A percentile compares a stretch with the other conserved stretches of the same genome.
These are phyloP conservation scores for Pachypsylla venusta DNA, from an alignment of 1,140 invertebrate genomes.

Conservation along the genomic window DNA sequence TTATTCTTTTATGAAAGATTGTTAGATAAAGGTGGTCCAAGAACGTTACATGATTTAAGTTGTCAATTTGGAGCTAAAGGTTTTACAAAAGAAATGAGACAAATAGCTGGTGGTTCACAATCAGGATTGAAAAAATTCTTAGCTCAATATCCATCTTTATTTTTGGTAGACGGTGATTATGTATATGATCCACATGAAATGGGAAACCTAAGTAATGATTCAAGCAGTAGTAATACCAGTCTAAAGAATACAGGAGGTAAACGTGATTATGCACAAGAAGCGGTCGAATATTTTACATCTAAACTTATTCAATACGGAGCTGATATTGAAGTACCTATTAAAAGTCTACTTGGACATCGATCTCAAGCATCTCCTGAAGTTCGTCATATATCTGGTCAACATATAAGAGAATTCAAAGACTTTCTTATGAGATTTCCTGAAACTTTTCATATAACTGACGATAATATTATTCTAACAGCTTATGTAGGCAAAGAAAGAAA, in stretches of 20 bases:
- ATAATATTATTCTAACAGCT: conserved; percentile 57
- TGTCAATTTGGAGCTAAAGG: conserved; percentile 93
- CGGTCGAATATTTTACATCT: conserved; percentile 85
- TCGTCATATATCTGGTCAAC: conserved; percentile 83
- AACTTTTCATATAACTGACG: conserved; percentile 75
- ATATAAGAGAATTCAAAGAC: conserved; percentile 85
- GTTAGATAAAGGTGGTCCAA: conserved; percentile 81
- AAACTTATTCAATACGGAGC: conserved; percentile 79
- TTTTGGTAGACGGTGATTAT: conserved; percentile 79
- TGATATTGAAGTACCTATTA: conserved; percentile 81
- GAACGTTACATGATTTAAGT: conserved; percentile 87
- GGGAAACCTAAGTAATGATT: conserved; percentile 31
- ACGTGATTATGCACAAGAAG: conserved; percentile 78
- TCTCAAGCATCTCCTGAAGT: conserved; percentile 91
- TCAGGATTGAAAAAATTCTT: conserved; percentile 85
- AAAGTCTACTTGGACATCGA: conserved; percentile 78
- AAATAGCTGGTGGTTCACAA: conserved; percentile 87
- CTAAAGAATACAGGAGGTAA: conserved; percentile 32
- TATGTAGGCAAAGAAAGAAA: conserved; percentile 40
- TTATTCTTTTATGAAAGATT: conserved; percentile 91
- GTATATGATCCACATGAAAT: conserved; percentile 44
- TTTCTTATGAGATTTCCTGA: conserved; percentile 74
- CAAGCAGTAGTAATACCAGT: conserved; percentile 24
- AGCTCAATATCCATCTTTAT: conserved; percentile 78
- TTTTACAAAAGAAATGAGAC: conserved; percentile 88